Evolutionary conservation across 2,888 invertebrate genomes (phyloP).

Genomic region (Monochamus alternatus): DNA sequence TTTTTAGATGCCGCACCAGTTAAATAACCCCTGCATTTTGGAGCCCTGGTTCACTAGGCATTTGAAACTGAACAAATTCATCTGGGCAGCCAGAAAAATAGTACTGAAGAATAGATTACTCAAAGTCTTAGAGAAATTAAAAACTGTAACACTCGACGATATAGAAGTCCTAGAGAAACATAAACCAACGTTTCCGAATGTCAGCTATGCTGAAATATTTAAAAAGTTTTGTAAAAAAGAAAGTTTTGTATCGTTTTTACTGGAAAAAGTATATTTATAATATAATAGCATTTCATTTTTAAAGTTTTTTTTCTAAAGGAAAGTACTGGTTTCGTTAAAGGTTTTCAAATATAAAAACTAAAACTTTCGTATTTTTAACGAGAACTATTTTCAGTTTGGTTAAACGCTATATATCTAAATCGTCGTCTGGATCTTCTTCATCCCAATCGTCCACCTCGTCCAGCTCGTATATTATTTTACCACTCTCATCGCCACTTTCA

Average conservation of each 20-base stretch:
- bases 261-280: not conserved
- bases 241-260: constrained; percentile 12
- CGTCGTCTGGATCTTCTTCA: constrained; percentile 91
- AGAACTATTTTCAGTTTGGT: no score
- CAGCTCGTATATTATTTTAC: constrained; percentile 83
- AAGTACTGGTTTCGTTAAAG: no score
- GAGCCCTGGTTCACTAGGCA: constrained; percentile 65
- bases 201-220: constrained; percentile 44
- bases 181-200: constrained; percentile 26
- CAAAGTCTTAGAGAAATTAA: constrained; percentile 60
- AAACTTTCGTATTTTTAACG: not conserved
- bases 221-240: constrained; percentile 38
- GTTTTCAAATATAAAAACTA: constrained; percentile 6
- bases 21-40: constrained; percentile 50
- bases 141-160: constrained; percentile 45
- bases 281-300: not conserved
- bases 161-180: constrained; percentile 48
- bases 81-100: constrained; percentile 59
- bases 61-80: constrained; percentile 62
- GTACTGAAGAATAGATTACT: constrained; percentile 61
- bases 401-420: constrained; percentile 77
- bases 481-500: constrained; percentile 64
- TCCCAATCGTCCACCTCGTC: constrained; percentile 88
- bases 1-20: constrained; percentile 46
- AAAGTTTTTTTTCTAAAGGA: no score